Evolutionary conservation across 1,140 invertebrate genomes (phyloP).

Genomic region (Rhagoletis zephyria): DNA sequence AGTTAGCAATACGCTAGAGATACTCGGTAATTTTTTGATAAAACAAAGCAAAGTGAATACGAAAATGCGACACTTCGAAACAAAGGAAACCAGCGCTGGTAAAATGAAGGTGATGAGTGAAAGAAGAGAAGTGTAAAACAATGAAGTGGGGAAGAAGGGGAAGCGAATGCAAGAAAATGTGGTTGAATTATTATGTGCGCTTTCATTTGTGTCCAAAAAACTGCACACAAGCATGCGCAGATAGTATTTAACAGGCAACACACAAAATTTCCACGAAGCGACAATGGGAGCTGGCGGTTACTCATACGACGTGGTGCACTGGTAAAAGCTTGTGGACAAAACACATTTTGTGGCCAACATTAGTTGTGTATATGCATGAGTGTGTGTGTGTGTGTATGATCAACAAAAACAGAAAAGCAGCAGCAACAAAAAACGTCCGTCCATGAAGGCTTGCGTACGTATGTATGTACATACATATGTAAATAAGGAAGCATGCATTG

Average conservation of each 20-base stretch:
- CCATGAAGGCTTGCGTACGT: too few species aligned
- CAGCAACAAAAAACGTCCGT: too few species aligned
- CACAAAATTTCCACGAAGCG: background rate
- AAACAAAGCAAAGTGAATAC: background rate
- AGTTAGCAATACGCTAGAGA: slow-evolving; percentile 26
- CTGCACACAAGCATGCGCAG: background rate
- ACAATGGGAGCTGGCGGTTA: background rate
- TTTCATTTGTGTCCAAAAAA: slow-evolving; percentile 44
- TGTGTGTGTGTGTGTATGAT: background rate
- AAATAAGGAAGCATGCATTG: background rate
- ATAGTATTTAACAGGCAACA: background rate
- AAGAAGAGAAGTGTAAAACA: background rate
- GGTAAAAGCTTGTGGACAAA: background rate
- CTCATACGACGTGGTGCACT: slow-evolving; percentile 24
- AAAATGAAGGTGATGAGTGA: background rate
- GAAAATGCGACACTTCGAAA: slow-evolving; percentile 4
- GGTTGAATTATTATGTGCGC: slow-evolving; percentile 52
- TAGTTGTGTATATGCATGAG: background rate
- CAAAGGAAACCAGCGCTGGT: background rate
- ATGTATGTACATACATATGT: background rate
- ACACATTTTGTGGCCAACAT: slow-evolving; percentile 55
- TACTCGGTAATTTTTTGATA: slow-evolving; percentile 1
- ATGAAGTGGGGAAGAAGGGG: too few species aligned
- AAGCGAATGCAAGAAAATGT: background rate
- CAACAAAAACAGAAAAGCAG: background rate